Percentiles rank a stretch among this genome's conserved stretches.
Conservation (phyloP, 2,113 vertebrate genomes). For the Crotalus tigris region DNA sequence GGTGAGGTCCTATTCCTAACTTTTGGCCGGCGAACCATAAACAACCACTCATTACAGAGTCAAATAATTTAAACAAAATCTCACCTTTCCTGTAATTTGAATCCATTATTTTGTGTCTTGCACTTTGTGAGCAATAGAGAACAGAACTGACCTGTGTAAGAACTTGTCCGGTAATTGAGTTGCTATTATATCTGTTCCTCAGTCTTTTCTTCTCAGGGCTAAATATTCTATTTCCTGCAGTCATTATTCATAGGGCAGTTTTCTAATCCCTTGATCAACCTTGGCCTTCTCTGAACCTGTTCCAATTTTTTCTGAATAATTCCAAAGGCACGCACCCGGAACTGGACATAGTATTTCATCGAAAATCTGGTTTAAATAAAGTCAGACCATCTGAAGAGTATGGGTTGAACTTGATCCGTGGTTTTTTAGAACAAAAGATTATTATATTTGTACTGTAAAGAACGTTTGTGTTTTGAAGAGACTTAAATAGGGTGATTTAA, state of each 20-base stretch:
- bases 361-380: fast-evolving
- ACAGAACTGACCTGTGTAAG: neutral
- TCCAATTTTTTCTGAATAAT: neutral
- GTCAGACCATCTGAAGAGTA: neutral
- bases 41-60: neutral
- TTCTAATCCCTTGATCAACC: neutral
- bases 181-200: neutral
- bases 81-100: neutral
- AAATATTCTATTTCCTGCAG: neutral
- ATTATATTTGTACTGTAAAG: neutral
- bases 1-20: neutral
- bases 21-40: neutral
- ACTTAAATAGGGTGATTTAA: neutral
- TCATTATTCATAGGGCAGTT: neutral
- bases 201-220: neutral
- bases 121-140: neutral
- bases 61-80: neutral
- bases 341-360: neutral
- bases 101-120: neutral
- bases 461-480: neutral
- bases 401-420: neutral
- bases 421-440: neutral
- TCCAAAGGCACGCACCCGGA: neutral
- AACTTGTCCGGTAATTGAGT: neutral
- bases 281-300: neutral